A percentile compares a stretch with the other conserved stretches of the same genome.
Evolutionary conservation across 1,140 invertebrate genomes (phyloP).

Genomic region (Leguminivora glycinivorella): DNA sequence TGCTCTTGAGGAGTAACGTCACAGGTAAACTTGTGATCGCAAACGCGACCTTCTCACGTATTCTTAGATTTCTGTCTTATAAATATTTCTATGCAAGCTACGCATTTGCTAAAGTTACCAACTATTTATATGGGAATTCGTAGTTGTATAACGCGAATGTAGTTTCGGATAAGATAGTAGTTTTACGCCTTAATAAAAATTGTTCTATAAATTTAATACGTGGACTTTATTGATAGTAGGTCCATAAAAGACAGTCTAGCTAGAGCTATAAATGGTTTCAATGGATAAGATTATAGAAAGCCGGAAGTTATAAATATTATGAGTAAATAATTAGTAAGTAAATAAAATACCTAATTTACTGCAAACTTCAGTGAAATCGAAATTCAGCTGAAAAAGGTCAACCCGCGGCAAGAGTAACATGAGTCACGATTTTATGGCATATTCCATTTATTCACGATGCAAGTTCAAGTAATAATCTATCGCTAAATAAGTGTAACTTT

Average conservation of each 20-base stretch:
- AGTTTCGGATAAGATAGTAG: conserved; percentile 24
- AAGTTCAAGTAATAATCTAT: too few relatives aligned
- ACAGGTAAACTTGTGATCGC: background rate
- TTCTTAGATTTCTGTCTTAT: background rate
- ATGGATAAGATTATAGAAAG: background rate
- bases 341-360: background rate
- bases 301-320: background rate
- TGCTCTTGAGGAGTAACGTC: background rate
- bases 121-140: background rate
- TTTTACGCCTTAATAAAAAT: conserved; percentile 18
- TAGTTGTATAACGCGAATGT: conserved; percentile 26
- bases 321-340: background rate
- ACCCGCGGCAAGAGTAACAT: too few relatives aligned
- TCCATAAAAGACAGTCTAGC: background rate
- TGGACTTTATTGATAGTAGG: background rate
- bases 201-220: background rate
- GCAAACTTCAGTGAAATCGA: too few relatives aligned
- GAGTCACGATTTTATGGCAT: too few relatives aligned
- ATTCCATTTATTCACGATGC: too few relatives aligned
- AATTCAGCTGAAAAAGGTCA: too few relatives aligned
- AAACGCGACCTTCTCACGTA: background rate
- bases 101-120: background rate
- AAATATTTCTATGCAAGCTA: background rate
- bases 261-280: background rate
- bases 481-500: too few relatives aligned